These are phyloP conservation scores for Microctenopoma stevenorrisi DNA, from an alignment of 2,797 vertebrate genomes.

Conservation along the genomic window DNA sequence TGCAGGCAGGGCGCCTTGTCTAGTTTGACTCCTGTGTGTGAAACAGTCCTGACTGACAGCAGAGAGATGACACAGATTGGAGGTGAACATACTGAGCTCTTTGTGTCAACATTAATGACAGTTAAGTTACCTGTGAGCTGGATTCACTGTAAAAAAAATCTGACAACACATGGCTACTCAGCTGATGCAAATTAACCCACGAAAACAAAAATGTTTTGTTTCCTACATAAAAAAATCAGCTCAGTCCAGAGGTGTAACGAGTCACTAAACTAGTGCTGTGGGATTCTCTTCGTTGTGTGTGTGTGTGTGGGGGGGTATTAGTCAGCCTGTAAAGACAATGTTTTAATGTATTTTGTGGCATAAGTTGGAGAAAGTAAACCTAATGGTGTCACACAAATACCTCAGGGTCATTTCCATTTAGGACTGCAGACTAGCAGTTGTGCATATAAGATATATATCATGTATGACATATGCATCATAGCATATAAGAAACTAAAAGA, in stretches of 20 bases:
- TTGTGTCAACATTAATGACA: not conserved
- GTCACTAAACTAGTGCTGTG: not conserved
- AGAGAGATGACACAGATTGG: slow-evolving; percentile 31
- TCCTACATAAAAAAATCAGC: not conserved
- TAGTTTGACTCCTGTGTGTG: slow-evolving; percentile 10
- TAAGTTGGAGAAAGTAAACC: too few relatives aligned
- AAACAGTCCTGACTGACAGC: slow-evolving; percentile 18
- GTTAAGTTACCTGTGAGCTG: slow-evolving; percentile 2
- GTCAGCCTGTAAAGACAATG: too few relatives aligned
- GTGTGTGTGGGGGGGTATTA: too few relatives aligned
- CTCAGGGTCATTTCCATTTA: too few relatives aligned
- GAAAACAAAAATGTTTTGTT: not conserved
- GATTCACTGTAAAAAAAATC: not conserved
- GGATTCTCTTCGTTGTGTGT: not conserved
- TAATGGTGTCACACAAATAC: too few relatives aligned
- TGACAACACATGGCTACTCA: not conserved
- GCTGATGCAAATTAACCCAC: not conserved
- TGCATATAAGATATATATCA: too few relatives aligned
- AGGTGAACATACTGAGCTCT: slow-evolving; percentile 28
- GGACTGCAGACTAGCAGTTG: too few relatives aligned
- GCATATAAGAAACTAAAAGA: too few relatives aligned
- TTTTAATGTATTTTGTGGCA: too few relatives aligned
- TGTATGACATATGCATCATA: too few relatives aligned
- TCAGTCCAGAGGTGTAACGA: not conserved
- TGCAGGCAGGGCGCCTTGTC: not conserved